Evolutionary conservation across 2,113 vertebrate species (phyloP), one percentile per base, ranked within the genome.

Genomic region (Aspiorhynchus laticeps): DNA sequence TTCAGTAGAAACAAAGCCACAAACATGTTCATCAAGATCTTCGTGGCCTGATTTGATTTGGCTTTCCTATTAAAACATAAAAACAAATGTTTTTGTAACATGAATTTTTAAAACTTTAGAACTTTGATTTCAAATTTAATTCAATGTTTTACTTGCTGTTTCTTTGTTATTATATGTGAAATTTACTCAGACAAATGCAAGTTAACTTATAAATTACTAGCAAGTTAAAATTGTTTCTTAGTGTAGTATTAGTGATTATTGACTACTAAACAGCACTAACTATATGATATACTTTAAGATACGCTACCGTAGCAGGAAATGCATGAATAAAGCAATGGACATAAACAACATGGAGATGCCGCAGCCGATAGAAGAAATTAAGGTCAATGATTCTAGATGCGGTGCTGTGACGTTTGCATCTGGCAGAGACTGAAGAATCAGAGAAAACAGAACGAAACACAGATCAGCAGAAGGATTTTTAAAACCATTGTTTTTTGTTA

Each of bases 321-420:
- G n/a, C n/a, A n/a, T n/a, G n/a, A n/a, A n/a, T 65, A 94, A 77
- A 28, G 84, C 91, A 0, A 88, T 36, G 4, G 38, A 48, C 71
- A 93, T 31, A 86, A 93, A 93, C 43, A 91, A 90, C 15, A 92
- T 46, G 0, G 93, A 93, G 71, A 92, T 14, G 7, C 92, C 92
- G 33, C 92, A 94, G 86, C 92, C 93, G 7, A 90, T 73, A 5
- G 88, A 86, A 33, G 92, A 89, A 88, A 94, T 93, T 76, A 89
- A 87, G 19, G 85, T 91, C 59, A 94, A 86, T 38, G 88, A 19
- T 0, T 8, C 86, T 5, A 93, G 7, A 56, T 93, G 86, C 2
- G 86, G 17, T 1, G 75, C 0, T 28, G 85, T 87, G 0, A 89
- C 80, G 78, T 69, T 84, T 19, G 1, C 11, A 12, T 38, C 1